These are phyloP conservation scores for Beroe forskalii DNA, from an alignment of 37 sponge, comb jelly and placozoan genomes.

Conservation along the genomic window DNA sequence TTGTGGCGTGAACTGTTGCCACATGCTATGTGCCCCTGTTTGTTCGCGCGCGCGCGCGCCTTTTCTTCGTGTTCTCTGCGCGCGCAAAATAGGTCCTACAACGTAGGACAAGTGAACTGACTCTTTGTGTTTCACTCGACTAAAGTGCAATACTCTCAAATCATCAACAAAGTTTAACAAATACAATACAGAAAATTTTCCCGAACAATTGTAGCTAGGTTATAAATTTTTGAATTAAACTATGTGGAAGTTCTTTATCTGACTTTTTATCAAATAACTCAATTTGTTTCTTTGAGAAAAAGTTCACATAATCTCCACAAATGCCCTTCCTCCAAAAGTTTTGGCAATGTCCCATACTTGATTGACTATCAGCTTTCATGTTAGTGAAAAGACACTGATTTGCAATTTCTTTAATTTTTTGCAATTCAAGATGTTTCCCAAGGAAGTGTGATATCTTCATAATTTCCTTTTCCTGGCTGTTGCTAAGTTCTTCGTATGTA, in stretches of 20 bases:
- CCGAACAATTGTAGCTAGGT: too few species aligned
- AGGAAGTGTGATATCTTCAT: constrained; percentile 1
- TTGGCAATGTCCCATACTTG: constrained; percentile 39
- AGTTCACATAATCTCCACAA: constrained; percentile 44
- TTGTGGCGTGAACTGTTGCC: too few species aligned
- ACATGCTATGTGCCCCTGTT: too few species aligned
- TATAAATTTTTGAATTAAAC: not conserved
- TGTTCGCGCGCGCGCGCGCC: too few species aligned
- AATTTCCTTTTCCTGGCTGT: not conserved
- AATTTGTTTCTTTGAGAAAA: constrained; percentile 20
- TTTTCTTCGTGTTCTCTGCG: too few species aligned
- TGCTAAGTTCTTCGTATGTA: constrained; percentile 22
- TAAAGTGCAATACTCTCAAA: too few species aligned
- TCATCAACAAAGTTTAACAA: too few species aligned
- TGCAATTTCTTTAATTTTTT: not conserved
- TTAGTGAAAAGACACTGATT: not conserved
- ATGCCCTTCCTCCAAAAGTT: constrained; percentile 48
- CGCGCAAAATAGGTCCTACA: too few species aligned
- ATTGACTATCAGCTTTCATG: constrained; percentile 1
- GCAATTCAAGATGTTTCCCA: not conserved
- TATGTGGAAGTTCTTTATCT: not conserved
- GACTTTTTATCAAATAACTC: not conserved
- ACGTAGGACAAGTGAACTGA: too few species aligned
- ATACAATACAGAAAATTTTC: too few species aligned
- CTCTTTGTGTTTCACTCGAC: too few species aligned